phyloP scores from a whole-genome alignment of 2,797 vertebrate species.

The Percopsis omiscomaycus region DNA sequence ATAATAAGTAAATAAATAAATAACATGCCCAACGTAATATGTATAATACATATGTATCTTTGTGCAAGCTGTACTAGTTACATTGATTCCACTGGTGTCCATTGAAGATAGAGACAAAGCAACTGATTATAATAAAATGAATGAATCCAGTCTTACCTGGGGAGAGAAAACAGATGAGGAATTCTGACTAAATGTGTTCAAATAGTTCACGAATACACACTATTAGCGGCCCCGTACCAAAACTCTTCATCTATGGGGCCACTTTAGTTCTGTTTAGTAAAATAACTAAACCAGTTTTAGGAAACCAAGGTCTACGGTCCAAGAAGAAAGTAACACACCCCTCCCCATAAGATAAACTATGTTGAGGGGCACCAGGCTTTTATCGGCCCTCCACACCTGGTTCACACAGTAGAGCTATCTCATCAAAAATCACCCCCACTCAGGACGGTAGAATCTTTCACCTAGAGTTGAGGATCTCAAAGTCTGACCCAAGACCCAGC shows the following conservation, averaged over 20 bases:
- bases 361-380: neutral
- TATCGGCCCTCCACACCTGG: conserved; percentile 20
- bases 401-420: neutral
- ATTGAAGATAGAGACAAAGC: too few relatives aligned
- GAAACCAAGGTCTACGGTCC: neutral
- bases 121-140: too few relatives aligned
- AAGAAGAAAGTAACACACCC: neutral
- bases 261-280: neutral
- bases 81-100: too few relatives aligned
- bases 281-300: neutral
- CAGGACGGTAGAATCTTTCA: neutral
- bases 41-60: too few relatives aligned
- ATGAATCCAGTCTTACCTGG: too few relatives aligned
- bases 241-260: neutral
- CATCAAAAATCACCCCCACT: conserved; percentile 8
- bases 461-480: neutral
- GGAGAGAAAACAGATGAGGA: too few relatives aligned
- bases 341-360: conserved; percentile 15
- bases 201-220: too few relatives aligned
- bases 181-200: too few relatives aligned
- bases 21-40: too few relatives aligned
- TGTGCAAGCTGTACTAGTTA: too few relatives aligned
- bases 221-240: neutral
- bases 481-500: neutral
- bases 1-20: too few relatives aligned